A percentile compares a stretch with the other conserved stretches of the same genome.
These are phyloP conservation scores for Eunapius fragilis DNA, from an alignment of 37 sponge, comb jelly and placozoan species.

Conservation along the genomic window DNA sequence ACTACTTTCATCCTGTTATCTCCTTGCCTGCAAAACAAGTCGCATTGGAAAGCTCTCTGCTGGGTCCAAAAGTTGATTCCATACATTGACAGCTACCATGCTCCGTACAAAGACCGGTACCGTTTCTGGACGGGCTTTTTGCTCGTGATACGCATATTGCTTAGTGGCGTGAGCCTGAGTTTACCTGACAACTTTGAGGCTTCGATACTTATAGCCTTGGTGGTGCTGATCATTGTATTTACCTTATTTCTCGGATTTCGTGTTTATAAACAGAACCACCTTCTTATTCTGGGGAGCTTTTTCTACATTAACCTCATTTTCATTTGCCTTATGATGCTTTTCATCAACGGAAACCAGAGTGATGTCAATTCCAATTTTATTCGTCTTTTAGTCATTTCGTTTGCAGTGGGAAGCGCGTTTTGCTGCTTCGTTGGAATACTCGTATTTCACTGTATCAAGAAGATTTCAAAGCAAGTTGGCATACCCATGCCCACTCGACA, in stretches of 20 bases:
- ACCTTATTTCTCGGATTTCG: not conserved
- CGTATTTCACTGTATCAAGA: not conserved
- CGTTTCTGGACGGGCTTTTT: not conserved
- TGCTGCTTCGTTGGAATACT: not conserved
- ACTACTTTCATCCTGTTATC: not conserved
- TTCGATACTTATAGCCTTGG: not conserved
- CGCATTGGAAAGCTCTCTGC: not conserved
- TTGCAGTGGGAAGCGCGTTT: not conserved
- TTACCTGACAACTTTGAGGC: not conserved
- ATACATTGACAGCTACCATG: not conserved
- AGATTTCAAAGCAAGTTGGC: not conserved
- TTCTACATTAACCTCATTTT: not conserved
- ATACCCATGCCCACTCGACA: no score
- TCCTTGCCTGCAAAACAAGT: not conserved
- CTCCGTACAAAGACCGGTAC: not conserved
- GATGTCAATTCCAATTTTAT: not conserved
- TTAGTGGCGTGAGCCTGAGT: not conserved
- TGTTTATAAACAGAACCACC: not conserved
- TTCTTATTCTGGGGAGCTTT: not conserved
- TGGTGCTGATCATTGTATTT: not conserved
- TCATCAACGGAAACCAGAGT: not conserved
- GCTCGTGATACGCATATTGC: not conserved
- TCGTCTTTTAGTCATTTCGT: not conserved
- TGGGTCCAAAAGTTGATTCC: not conserved
- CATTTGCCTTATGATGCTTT: not conserved